Base-by-base conservation (phyloP, 2,888 invertebrate genomes). In the Lordiphosa fenestrarum region DNA sequence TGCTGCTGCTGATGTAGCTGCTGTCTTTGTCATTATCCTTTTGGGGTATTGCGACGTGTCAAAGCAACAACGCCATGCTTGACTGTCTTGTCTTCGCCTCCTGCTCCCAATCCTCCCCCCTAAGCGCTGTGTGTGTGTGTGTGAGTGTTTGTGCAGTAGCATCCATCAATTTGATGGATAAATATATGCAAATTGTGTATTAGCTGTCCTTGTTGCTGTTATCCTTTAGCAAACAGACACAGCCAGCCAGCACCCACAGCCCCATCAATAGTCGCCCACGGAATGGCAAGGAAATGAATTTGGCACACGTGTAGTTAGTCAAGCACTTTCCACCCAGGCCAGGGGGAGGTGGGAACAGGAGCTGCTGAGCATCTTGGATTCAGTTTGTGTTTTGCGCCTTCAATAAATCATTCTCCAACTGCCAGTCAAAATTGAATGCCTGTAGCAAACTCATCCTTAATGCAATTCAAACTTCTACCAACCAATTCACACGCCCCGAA, bases 131-230 rank as follows among this genome's bases (percentile, higher is more conserved):
- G 48, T 38, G 30, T 47, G 50, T 52, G 53, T 42, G 42, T 56
- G 46, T 25, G 25, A 25, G 41, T 65, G 69, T 67, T 76, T 73
- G 73, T 81, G 80, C 84, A 86, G 87, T 87, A 86, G 87, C 88
- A 89, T 88, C 88, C 88, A 88, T 89, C 88, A 89, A 88, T 88
- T 88, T 88, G 88, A 88, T 87, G 89, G 87, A 88, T 88, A 88
- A 88, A 89, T 89, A 89, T 88, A 88, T 88, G 88, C 88, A 88
- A 89, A 89, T 89, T 88, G 85, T 89, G 82, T 87, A 86, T 87
- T 86, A 87, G 86, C 86, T 76, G 65, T 73, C 81, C 85, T 76
- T 83, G 81, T 78, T 80, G 82, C 74, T 80, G 80, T 80, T 80
- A 80, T 80, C 80, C 80, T 80, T 84, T 82, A 70, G 85, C 85